Evolutionary conservation across 2,888 invertebrate genomes (phyloP), one percentile per base, ranked within the genome.

Genomic region (Netelia fuscicornis): DNA sequence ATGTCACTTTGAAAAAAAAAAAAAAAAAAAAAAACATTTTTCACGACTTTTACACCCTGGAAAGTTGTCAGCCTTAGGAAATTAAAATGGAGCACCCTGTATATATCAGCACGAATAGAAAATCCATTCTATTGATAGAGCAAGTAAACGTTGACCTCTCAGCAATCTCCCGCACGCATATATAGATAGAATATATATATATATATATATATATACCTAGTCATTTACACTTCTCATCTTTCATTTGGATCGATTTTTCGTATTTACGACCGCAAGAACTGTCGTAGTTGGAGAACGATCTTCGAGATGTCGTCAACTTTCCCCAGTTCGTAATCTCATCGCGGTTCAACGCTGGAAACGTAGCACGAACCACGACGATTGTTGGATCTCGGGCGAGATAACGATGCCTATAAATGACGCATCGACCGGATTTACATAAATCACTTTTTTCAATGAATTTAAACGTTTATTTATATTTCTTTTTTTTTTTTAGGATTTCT

Each of bases 71-170:
- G 30, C 5, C 30, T 30, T 5, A 5, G 30, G 30, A 5, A 30
- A 30, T 30, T 30, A 30, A 30, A 30, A 30, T 30, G 30, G 30
- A 30, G 5, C 30, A 30, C 30, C 30, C 30, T 74, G 62, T 13
- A 48, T 48, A 48, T 72, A 83, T 72, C 62, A 79, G 56, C 75
- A 64, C 67, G 82, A 84, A 84, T 84, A 82, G 84, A 84, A 84
- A 79, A 81, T 75, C 67, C 20, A 20, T 75, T 81, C 80, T 86
- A 86, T 86, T 84, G 74, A 86, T 81, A 81, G 79, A 82, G 74
- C 70, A 82, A 84, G 84, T 81, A 86, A 84, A 76, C 81, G 76
- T 84, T 86, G 84, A 86, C 84, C 86, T 78, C 86, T 58, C 65
- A 54, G 30, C 71, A 72, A 80, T 74, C 74, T 67, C 48, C 17